Conservation (phyloP, 2,797 vertebrate species). For the Rhinichthys osculus region DNA sequence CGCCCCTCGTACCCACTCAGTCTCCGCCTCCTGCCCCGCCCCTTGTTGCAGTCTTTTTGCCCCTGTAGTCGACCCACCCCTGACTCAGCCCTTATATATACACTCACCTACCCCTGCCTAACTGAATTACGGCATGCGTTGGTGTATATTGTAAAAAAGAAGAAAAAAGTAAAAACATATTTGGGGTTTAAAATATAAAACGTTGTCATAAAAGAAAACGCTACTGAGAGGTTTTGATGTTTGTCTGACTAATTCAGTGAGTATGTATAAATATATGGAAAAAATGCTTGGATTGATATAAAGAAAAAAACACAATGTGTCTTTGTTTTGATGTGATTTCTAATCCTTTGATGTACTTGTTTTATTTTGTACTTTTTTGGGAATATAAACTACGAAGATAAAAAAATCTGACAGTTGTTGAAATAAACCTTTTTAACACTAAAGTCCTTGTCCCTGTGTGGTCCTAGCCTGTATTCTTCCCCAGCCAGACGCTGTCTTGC, state of each 20-base stretch:
- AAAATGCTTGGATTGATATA: conserved; percentile 81
- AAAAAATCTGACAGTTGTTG: conserved; percentile 84
- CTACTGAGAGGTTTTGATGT: conserved; percentile 82
- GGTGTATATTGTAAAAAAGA: conserved; percentile 93
- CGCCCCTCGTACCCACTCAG: conserved; percentile 62
- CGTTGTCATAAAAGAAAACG: conserved; percentile 67
- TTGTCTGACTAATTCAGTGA: conserved; percentile 88
- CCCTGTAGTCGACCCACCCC: conserved; percentile 55
- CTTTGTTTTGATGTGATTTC: conserved; percentile 92
- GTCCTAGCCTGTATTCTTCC: conserved; percentile 63
- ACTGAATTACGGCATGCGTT: conserved; percentile 87
- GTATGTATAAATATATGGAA: conserved; percentile 84
- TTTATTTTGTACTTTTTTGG: conserved; percentile 98
- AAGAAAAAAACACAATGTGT: conserved; percentile 82
- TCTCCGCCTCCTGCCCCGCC: conserved; percentile 66
- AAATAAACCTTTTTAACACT: conserved; percentile 96
- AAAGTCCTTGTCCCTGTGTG: conserved; percentile 68
- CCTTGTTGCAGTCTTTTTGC: conserved; percentile 75
- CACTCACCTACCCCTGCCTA: conserved; percentile 74
- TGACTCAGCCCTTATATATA: conserved; percentile 53
- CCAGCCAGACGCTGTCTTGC: neutral
- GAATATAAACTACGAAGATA: conserved; percentile 81
- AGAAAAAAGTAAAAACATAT: conserved; percentile 78
- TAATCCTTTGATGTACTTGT: conserved; percentile 89
- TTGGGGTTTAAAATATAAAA: conserved; percentile 77